Percentiles rank a stretch among this genome's conserved stretches.
Evolutionary conservation across 1,140 invertebrate genomes (phyloP).

Genomic region (Calliphora vicina): DNA sequence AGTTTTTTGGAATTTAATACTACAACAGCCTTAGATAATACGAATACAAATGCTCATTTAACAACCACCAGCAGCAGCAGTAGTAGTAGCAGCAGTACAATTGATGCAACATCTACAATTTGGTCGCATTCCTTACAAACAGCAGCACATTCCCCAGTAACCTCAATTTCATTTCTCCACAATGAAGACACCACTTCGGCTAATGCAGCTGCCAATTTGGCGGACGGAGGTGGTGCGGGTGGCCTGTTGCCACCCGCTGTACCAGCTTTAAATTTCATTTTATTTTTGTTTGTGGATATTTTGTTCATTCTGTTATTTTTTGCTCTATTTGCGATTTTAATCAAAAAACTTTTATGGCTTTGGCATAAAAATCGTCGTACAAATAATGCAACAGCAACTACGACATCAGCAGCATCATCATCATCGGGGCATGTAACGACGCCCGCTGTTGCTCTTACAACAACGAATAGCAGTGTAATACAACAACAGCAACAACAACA

Average conservation of each 20-base stretch:
- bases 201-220: background rate
- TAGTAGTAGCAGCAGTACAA: background rate
- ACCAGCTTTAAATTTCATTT: constrained; percentile 56
- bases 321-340: constrained; percentile 64
- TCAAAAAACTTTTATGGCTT: constrained; percentile 63
- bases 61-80: background rate
- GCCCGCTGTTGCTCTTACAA: too few species aligned
- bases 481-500: constrained; percentile 52
- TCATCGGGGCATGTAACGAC: background rate
- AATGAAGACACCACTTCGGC: background rate
- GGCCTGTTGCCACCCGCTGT: constrained; percentile 17
- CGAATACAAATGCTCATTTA: background rate
- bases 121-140: background rate
- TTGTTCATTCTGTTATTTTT: constrained; percentile 60
- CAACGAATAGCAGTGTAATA: constrained; percentile 16
- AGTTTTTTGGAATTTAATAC: constrained; percentile 31
- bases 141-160: background rate
- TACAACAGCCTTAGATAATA: background rate
- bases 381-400: background rate
- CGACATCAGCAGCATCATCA: background rate
- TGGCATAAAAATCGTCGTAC: constrained; percentile 60
- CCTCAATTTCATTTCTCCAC: constrained; percentile 19
- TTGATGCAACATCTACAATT: background rate
- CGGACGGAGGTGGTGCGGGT: background rate
- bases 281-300: constrained; percentile 60